Percentiles rank a stretch among this genome's conserved stretches.
These are phyloP conservation scores for Tylochromis polylepis DNA, from an alignment of 2,113 vertebrate genomes.

Conservation along the genomic window DNA sequence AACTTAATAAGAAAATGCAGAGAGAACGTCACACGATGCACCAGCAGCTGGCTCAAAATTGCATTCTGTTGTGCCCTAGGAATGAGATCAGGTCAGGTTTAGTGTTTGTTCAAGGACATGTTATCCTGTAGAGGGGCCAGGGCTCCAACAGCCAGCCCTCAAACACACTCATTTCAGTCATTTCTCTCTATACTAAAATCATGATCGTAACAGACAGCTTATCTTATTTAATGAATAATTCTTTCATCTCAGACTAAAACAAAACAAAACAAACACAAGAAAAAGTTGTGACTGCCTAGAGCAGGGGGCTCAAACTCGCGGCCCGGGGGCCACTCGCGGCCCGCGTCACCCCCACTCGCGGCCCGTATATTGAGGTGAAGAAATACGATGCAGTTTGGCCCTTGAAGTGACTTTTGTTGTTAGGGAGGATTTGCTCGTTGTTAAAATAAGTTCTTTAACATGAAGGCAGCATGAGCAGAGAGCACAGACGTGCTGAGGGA, in stretches of 20 bases:
- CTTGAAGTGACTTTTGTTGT: neutral
- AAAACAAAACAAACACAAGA: neutral
- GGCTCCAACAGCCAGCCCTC: neutral
- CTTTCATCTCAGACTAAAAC: neutral
- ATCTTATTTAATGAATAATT: neutral
- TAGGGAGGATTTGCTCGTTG: neutral
- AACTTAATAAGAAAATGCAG: neutral
- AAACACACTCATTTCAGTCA: neutral
- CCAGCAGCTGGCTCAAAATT: neutral
- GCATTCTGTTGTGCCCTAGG: neutral
- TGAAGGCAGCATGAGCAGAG: neutral
- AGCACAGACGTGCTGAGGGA: neutral
- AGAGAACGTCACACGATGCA: neutral
- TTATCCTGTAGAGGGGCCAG: neutral
- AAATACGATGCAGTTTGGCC: neutral
- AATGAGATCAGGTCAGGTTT: neutral
- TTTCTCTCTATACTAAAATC: neutral
- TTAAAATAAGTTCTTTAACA: neutral
- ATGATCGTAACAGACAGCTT: neutral
- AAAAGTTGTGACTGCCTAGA: neutral
- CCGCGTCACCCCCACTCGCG: neutral
- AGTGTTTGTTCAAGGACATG: neutral
- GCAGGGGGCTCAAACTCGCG: neutral
- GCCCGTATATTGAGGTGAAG: fast-evolving
- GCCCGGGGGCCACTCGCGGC: neutral